Base-by-base conservation (phyloP, 2,113 vertebrate species). In the Stigmatopora nigra region DNA sequence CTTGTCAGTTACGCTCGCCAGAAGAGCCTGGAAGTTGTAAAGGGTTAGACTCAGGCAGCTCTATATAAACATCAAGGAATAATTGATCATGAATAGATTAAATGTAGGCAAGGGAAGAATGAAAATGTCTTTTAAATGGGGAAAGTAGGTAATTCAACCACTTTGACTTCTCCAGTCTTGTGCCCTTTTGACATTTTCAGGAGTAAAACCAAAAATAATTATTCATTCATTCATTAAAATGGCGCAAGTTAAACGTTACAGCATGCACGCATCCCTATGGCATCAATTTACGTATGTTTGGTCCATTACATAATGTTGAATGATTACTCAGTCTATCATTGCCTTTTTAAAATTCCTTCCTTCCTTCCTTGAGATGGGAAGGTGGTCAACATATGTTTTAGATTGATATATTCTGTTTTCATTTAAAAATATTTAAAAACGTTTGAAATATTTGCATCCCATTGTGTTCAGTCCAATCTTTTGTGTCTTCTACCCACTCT, bases 131-230 rank as follows among this genome's bases (percentile, higher is more conserved):
- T 77, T 65, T 68, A 17, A 2, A 19, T 55, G 22, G 51, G 63
- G 12, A 68, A 75, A 73, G 74, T 6, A 68, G 63, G 12, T 67
- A 75, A 75, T 77, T 4, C 66, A 73, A n/a, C 41, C n/a, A 66
- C 61, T 79, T 68, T 25, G n/a, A 70, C 75, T 78, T 71, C 9
- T 10, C 38, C 62, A 25, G 31, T 60, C 64, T 79, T 56, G 67
- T 13, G 36, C 69, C 47, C 15, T 45, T 64, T 62, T 59, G 59
- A 57, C 55, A 2, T 51, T 35, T 1, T 53, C 57, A 65, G 61
- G 48, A 65, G 69, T 57, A 66, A 68, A 71, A 65, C 17, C 55
- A 56, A 1, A 1, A 38, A 31, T 31, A 31, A 2, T 31, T 31
- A 31, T 31, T 31, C 25, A 31, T 31, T 3, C 3, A 31, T 31